Evolutionary conservation across 35 echinoderm and acorn worm genomes (phyloP).

Genomic region (Hemicentrotus pulcherrimus): DNA sequence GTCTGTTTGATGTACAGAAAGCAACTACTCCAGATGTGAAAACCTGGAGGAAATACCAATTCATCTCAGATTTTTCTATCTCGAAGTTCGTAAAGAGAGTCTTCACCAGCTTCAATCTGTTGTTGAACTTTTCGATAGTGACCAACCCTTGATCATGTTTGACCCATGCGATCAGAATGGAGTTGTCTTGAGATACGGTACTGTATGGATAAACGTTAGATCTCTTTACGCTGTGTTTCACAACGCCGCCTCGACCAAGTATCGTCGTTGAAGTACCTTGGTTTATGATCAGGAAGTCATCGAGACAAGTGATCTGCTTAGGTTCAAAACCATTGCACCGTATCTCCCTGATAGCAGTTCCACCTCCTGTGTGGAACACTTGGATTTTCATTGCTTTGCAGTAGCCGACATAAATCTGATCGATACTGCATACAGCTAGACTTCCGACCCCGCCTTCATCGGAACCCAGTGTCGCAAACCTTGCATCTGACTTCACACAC

Average conservation of each 20-base stretch:
- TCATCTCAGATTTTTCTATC: neutral
- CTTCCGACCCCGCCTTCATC: neutral
- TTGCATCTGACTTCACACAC: neutral
- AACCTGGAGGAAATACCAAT: neutral
- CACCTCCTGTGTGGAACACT: neutral
- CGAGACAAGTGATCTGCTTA: neutral
- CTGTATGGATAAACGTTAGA: neutral
- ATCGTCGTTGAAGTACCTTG: neutral
- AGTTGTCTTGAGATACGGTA: neutral
- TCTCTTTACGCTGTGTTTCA: neutral
- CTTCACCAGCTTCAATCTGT: neutral
- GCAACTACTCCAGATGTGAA: neutral
- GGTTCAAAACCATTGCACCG: neutral
- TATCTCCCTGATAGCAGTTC: neutral
- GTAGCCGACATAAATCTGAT: neutral
- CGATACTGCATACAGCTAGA: neutral
- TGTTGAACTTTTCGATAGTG: too few species aligned
- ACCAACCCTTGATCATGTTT: neutral
- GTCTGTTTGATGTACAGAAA: neutral
- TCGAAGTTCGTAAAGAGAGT: neutral
- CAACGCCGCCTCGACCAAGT: neutral
- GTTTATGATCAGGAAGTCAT: neutral
- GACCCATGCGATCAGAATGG: constrained; percentile 10
- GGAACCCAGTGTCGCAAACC: neutral
- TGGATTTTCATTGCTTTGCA: neutral